Percentiles rank a stretch among this genome's conserved stretches.
Conservation (phyloP, 2,113 vertebrate species). For the Erythrolamprus reginae region DNA sequence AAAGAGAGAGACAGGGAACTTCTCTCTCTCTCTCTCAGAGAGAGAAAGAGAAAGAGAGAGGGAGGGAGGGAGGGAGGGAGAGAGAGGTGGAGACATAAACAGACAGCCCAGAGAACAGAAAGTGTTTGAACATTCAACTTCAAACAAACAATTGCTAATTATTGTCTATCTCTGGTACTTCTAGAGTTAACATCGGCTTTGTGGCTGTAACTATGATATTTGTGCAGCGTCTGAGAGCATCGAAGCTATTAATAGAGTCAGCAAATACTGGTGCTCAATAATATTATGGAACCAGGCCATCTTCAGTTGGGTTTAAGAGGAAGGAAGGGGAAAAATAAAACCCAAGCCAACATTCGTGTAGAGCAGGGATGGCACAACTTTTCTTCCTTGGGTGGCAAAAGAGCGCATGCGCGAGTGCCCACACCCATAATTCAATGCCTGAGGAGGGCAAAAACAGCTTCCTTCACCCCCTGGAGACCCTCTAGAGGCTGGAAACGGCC, state of each 20-base stretch:
- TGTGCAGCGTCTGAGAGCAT: not conserved
- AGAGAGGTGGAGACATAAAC: not conserved
- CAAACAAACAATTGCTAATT: conserved; percentile 18
- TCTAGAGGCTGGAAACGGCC: too few species aligned
- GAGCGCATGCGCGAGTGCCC: too few species aligned
- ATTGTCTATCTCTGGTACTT: not conserved
- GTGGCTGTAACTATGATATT: not conserved
- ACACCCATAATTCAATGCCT: too few species aligned
- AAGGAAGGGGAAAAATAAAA: not conserved
- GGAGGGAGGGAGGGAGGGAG: too few species aligned
- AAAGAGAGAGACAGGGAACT: not conserved
- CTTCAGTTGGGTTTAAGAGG: not conserved
- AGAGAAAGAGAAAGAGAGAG: not conserved
- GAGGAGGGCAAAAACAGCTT: too few species aligned
- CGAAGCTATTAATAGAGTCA: not conserved
- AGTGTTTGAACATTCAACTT: conserved; percentile 38
- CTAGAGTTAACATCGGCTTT: not conserved
- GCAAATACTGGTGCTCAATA: not conserved
- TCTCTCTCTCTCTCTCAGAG: too few species aligned
- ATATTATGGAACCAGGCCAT: not conserved
- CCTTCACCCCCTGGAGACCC: too few species aligned
- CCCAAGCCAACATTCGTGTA: not conserved
- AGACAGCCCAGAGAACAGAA: not conserved
- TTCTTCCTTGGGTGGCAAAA: too few species aligned
- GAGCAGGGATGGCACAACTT: too few species aligned